Evolutionary conservation across 2,888 invertebrate species (phyloP).

Genomic region (Drosophila sordidapex): DNA sequence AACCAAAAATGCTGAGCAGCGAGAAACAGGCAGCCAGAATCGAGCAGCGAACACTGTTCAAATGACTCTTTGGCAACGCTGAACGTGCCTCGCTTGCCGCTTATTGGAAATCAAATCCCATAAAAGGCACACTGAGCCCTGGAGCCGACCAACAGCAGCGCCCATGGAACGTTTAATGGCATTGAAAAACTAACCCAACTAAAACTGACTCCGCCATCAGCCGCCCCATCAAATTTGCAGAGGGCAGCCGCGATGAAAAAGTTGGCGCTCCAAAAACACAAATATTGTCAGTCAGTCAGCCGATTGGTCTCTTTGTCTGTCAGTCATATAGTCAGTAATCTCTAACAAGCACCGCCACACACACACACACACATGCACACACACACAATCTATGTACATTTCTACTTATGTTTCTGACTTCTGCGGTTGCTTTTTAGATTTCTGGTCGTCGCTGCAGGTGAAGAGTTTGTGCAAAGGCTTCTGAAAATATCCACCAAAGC

Average conservation of each 20-base stretch:
- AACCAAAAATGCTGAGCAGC: constrained; percentile 44
- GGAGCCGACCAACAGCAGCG: constrained; percentile 36
- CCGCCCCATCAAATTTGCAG: background rate
- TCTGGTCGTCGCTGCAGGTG: constrained; percentile 22
- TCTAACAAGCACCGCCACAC: constrained; percentile 5
- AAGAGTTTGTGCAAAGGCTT: constrained; percentile 1
- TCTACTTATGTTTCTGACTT: constrained; percentile 29
- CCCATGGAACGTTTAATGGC: constrained; percentile 51
- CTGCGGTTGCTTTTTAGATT: constrained; percentile 30
- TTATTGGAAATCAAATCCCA: constrained; percentile 82
- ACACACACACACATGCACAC: background rate
- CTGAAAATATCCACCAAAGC: constrained; percentile 6
- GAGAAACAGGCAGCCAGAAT: constrained; percentile 9
- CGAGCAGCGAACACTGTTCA: constrained; percentile 30
- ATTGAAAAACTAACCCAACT: constrained; percentile 58
- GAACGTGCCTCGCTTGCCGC: constrained; percentile 78
- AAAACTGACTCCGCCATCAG: constrained; percentile 22
- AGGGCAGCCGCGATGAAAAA: constrained; percentile 2
- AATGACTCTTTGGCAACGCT: constrained; percentile 48
- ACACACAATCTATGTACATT: constrained; percentile 8
- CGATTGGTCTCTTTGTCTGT: background rate
- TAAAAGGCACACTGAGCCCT: constrained; percentile 78
- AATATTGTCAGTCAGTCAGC: background rate
- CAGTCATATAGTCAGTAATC: constrained; percentile 38
- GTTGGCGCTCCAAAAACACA: constrained; percentile 15